Base-by-base conservation (phyloP, 2,888 invertebrate genomes). In the Pristionchus mayeri region DNA sequence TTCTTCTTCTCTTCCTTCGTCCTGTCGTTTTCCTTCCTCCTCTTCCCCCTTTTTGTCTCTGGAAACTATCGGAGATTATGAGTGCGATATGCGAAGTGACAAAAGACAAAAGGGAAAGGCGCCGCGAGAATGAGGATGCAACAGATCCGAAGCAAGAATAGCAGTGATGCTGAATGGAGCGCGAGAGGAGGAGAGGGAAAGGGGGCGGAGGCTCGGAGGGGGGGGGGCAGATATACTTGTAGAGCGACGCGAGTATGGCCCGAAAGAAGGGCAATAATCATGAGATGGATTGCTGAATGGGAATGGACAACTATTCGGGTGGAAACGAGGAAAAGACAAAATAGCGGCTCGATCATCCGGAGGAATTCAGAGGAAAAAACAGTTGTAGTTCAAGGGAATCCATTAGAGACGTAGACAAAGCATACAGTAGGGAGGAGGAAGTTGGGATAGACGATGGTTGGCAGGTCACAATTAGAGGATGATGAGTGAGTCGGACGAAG, bases 261-360 rank as follows among this genome's bases (percentile, higher is more conserved):
- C 40, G 11, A 27, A 27, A 44, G 71, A 71, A 71, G 71, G 71
- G 71, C 71, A 71, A 71, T 71, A 71, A 71, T 71, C 71, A 71
- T 71, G 71, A 71, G 71, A 71, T 71, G 71, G 71, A 71, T 71
- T 54, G 54, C 54, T 54, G 54, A 54, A 54, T 54, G 54, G 34
- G 71, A 71, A 71, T 71, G 71, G 71, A 71, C 71, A 71, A 71
- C 71, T 71, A 71, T 71, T 71, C 30, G 71, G 71, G 18, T 71
- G 71, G 71, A 71, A 71, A 71, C 13, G 71, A 40, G 11, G 63
- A 63, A 63, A 11, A 18, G 67, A n/a, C 16, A 21, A 54, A 71
- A 71, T 71, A 27, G 71, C 11, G 40, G 27, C 34, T 63, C 30
- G 63, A 63, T 63, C 63, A 63, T 63, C 63, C 63, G 34, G 34